These are phyloP conservation scores for Heterotis niloticus DNA, from an alignment of 2,113 vertebrate species.

Conservation along the genomic window DNA sequence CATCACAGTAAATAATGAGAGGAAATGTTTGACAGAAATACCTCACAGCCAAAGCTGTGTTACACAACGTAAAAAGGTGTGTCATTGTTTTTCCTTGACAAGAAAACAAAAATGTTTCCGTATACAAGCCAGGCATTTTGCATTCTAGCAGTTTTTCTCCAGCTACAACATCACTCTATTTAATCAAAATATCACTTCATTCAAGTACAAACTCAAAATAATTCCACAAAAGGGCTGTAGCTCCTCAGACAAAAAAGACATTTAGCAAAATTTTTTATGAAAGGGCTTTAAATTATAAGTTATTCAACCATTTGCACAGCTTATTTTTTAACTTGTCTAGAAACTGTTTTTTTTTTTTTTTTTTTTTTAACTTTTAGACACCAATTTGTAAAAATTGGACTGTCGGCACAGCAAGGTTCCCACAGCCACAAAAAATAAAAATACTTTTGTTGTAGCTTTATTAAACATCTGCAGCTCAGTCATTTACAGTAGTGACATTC, in stretches of 20 bases:
- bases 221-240: constrained; percentile 10
- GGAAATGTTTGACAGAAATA: constrained; percentile 42
- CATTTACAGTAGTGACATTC: too few species aligned
- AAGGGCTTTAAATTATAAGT: constrained; percentile 72
- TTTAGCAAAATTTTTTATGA: constrained; percentile 51
- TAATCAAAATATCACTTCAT: constrained; percentile 7
- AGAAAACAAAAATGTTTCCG: constrained; percentile 9
- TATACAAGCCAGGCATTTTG: not conserved
- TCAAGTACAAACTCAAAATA: constrained; percentile 4
- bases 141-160: not conserved
- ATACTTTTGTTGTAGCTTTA: too few species aligned
- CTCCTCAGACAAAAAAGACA: not conserved
- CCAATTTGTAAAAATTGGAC: constrained; percentile 84
- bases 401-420: constrained; percentile 54
- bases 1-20: constrained; percentile 49
- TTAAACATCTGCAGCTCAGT: too few species aligned
- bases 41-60: constrained; percentile 49
- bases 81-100: not conserved
- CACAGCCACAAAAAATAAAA: too few species aligned
- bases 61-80: constrained; percentile 19
- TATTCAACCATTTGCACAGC: constrained; percentile 82
- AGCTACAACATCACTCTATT: not conserved
- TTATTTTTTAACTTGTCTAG: constrained; percentile 79
- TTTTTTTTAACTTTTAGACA: too few species aligned
- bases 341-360: too few species aligned